Base-by-base conservation (phyloP, 2,113 vertebrate species). In the Rousettus leschenaultii region DNA sequence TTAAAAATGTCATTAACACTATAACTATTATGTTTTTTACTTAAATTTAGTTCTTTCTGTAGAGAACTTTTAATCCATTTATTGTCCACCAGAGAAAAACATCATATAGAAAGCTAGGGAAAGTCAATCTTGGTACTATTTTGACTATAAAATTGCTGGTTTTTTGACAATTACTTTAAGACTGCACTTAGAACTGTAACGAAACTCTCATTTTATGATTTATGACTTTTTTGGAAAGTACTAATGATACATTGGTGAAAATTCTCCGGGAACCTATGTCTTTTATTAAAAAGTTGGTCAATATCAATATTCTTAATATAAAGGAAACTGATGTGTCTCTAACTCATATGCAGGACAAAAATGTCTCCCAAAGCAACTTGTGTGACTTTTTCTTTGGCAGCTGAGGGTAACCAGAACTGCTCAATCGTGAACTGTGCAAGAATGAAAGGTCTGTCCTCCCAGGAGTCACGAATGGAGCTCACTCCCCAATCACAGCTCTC, bases 1-100 rank as follows among this genome's bases (percentile, higher is more conserved):
- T 95, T 71, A 30, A 5, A 68, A 97, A 75, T 7, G 78, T 73
- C 84, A 96, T 80, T 45, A 94, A 53, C 38, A 79, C 8, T 53
- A 18, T 6, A 70, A 22, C 55, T 92, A 38, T 26, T 68, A 16
- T 51, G 51, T 55, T 68, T 68, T 95, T 26, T 30, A 53, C 55
- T 78, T 83, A 91, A 71, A 15, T 65, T 22, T 51, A n/a, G 30
- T 66, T 35, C 6, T 71, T 94, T 59, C 84, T 15, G 26, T 35
- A 92, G 61, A 92, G 86, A 22, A 2, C 3, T 86, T 97, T 66
- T 51, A 86, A 75, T 40, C 40, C 75, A 78, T 79, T 78, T 87
- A 30, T 0, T 77, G 11, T 71, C 75, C 73, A 94, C 40, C 33
- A 55, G 28, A 51, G 68, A 94, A 48, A 82, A 87, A 68, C 5